Percentiles rank a stretch among this genome's conserved stretches.
phyloP scores from a whole-genome alignment of 2,113 vertebrate species.

The Dryoscopus gambensis region DNA sequence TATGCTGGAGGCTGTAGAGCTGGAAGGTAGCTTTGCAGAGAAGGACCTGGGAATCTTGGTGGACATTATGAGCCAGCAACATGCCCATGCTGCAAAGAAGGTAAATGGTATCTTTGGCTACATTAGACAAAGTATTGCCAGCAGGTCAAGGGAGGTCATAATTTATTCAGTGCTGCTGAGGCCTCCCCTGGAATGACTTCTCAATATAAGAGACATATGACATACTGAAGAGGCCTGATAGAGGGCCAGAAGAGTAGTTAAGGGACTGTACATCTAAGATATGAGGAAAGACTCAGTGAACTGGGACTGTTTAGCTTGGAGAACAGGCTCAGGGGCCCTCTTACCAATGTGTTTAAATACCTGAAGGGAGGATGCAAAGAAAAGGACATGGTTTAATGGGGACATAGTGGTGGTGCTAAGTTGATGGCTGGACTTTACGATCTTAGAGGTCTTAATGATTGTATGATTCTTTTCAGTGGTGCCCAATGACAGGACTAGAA shows the following conservation, averaged over 20 bases:
- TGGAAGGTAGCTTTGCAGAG: not conserved
- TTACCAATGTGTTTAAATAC: not conserved
- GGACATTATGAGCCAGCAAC: not conserved
- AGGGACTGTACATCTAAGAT: not conserved
- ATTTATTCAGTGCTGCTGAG: not conserved
- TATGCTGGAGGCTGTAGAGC: accelerated
- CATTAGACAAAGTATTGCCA: not conserved
- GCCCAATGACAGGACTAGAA: not conserved
- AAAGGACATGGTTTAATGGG: not conserved
- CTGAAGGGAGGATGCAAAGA: not conserved
- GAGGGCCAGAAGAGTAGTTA: not conserved
- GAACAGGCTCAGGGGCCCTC: not conserved
- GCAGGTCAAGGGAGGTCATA: not conserved
- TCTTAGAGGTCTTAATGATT: not conserved
- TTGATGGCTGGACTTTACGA: not conserved
- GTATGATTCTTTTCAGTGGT: not conserved
- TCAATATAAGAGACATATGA: not conserved
- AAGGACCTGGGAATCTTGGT: not conserved
- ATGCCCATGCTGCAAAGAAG: not conserved
- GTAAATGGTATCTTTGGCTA: not conserved
- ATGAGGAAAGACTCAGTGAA: not conserved
- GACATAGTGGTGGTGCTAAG: not conserved
- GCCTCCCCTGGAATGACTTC: not conserved
- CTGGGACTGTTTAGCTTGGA: not conserved
- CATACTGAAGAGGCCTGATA: not conserved